Evolutionary conservation across 2,797 vertebrate genomes (phyloP).

Genomic region (Aulostomus chinensis): DNA sequence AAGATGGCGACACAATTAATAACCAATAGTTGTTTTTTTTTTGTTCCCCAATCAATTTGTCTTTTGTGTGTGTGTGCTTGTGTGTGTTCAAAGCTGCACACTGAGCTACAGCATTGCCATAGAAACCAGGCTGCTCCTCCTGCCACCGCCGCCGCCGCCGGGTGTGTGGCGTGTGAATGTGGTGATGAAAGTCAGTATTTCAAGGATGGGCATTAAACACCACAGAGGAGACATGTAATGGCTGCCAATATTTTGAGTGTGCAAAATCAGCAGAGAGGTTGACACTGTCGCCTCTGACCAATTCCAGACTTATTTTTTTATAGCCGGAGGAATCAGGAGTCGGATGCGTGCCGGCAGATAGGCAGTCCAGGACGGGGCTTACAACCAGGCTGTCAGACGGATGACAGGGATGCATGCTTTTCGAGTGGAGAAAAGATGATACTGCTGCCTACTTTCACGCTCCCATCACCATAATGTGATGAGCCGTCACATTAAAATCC

Average conservation of each 20-base stretch:
- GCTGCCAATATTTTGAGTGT: conserved; percentile 57
- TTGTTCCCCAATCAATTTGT: conserved; percentile 6
- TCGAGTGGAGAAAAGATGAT: conserved; percentile 40
- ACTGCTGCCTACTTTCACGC: conserved; percentile 48
- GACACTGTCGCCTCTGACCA: conserved; percentile 48
- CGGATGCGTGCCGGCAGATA: conserved; percentile 37
- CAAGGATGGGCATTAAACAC: conserved; percentile 44
- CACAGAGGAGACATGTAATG: conserved; percentile 44
- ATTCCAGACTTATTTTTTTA: conserved; percentile 27
- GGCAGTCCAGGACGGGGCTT: conserved; percentile 24
- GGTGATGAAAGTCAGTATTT: conserved; percentile 61
- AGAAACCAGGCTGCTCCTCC: conserved; percentile 52
- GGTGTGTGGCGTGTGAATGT: conserved; percentile 60
- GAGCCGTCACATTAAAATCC: conserved; percentile 62
- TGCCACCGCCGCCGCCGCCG: too few species aligned
- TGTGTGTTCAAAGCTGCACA: conserved; percentile 19
- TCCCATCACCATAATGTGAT: conserved; percentile 57
- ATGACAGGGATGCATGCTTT: conserved; percentile 28
- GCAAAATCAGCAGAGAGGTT: conserved; percentile 49
- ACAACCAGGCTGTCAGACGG: conserved; percentile 35
- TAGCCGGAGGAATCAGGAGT: conserved; percentile 29
- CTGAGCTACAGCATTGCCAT: conserved; percentile 47
- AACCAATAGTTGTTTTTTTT: conserved; percentile 16
- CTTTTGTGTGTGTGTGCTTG: too few species aligned
- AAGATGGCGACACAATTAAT: conserved; percentile 43